Evolutionary conservation across 2,113 vertebrate species (phyloP), one percentile per base, ranked within the genome.

Genomic region (Ageneiosus marmoratus): DNA sequence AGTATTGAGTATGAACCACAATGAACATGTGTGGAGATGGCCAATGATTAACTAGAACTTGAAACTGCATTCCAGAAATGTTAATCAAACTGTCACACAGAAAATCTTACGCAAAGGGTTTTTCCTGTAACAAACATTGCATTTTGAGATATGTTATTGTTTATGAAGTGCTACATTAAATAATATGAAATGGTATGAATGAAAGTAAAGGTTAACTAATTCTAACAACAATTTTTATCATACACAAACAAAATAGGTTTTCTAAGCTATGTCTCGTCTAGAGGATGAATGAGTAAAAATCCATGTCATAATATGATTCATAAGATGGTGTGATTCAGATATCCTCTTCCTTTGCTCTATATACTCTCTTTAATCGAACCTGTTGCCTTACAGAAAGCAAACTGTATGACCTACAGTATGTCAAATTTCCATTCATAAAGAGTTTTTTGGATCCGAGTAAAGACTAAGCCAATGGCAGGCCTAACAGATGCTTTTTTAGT

Each of bases 1-100:
- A 83, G 70, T 63, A 83, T 83, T 41, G 75, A 81, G 48, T 77
- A 83, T 83, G 84, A 84, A 79, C 83, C 84, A 77, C 50, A 56
- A 73, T 72, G 56, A 76, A 73, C 48, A 18, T 16, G 48, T 50
- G 12, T 69, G n/a, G 74, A 53, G 53, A 73, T 81, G 65, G 63
- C 79, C 48, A 58, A 22, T 18, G 16, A 53, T 53, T 51, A 55
- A 55, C 32, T 13, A 56, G 74, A 87, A 78, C 81, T 58, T 32
- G 13, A 78, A 83, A 76, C 67, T 65, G 74, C 67, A 84, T 87
- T 87, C 79, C 79, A 67, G 24, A 67, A 81, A 34, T 82, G 69
- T 79, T 72, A 65, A 81, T 84, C 46, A 50, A 60, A 84, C 44
- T 29, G 24, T 77, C 32, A 75, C 60, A 56, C 79, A 51, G 69